Evolutionary conservation across 2,888 invertebrate genomes (phyloP).

Genomic region (Leptopterna dolabrata): DNA sequence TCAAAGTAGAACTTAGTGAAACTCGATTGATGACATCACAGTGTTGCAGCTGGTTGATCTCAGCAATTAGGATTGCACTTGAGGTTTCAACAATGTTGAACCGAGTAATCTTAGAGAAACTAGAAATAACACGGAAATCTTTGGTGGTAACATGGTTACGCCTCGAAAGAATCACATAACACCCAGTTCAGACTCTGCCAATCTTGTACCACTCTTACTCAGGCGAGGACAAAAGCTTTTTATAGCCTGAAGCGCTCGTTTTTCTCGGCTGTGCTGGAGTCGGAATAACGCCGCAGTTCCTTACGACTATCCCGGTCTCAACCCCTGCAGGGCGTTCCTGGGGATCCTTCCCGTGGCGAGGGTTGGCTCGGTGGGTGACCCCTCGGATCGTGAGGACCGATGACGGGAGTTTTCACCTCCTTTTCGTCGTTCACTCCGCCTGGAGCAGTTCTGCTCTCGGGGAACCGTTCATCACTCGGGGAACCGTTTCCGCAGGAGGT

Average conservation of each 20-base stretch:
- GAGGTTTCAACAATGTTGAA: no score
- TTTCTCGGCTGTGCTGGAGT: background rate
- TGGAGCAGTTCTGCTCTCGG: background rate
- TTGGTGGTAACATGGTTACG: background rate
- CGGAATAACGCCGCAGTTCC: conserved; percentile 12
- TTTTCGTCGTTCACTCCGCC: background rate
- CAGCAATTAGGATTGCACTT: no score
- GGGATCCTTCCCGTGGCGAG: background rate
- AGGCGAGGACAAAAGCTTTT: conserved; percentile 22
- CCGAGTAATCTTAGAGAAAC: no score
- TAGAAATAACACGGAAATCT: no score
- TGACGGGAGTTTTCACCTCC: background rate
- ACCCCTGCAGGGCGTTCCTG: background rate
- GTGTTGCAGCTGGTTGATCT: no score
- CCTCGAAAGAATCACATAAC: background rate
- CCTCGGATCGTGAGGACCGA: conserved; percentile 25
- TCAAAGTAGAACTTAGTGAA: no score
- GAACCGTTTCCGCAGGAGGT: background rate
- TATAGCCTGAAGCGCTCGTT: conserved; percentile 1
- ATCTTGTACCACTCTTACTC: background rate
- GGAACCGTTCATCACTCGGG: background rate
- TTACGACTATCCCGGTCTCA: background rate
- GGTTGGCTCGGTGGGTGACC: background rate
- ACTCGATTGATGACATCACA: no score
- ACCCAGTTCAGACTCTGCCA: background rate